These are phyloP conservation scores for Cheilinus undulatus DNA, from an alignment of 2,113 vertebrate species.

Conservation along the genomic window DNA sequence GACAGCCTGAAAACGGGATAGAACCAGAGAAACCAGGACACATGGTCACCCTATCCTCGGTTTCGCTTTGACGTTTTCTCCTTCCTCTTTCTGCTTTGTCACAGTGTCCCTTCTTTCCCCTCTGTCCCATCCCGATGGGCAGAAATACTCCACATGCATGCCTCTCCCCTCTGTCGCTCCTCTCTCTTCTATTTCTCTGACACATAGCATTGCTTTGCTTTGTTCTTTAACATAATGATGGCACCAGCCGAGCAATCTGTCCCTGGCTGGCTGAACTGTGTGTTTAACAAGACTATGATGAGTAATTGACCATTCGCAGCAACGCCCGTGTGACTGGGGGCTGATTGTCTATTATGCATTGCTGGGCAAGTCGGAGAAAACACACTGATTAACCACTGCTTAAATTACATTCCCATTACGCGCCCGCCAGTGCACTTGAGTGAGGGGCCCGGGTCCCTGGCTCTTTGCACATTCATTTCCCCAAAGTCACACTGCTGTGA, in stretches of 20 bases:
- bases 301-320: conserved; percentile 82
- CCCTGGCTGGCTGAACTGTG: conserved; percentile 72
- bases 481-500: conserved; percentile 63
- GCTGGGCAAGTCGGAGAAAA: conserved; percentile 72
- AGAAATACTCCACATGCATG: conserved; percentile 21
- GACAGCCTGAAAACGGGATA: too few relatives aligned
- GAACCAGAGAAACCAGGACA: too few relatives aligned
- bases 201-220: conserved; percentile 60
- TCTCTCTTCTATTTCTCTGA: conserved; percentile 32
- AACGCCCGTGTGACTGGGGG: conserved; percentile 70
- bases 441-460: conserved; percentile 53
- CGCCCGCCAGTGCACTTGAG: conserved; percentile 66
- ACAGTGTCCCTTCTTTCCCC: conserved; percentile 25
- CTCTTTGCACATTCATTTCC: conserved; percentile 68
- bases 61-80: conserved; percentile 38
- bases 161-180: conserved; percentile 34
- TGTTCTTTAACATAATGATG: conserved; percentile 74
- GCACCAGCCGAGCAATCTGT: conserved; percentile 73
- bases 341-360: conserved; percentile 82
- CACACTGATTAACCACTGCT: conserved; percentile 80
- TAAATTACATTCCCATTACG: conserved; percentile 77
- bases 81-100: conserved; percentile 37
- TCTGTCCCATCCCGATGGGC: conserved; percentile 40
- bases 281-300: conserved; percentile 81
- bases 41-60: too few relatives aligned